Evolutionary conservation across 2,888 invertebrate genomes (phyloP), one percentile per base, ranked within the genome.

Genomic region (Marronus borbonicus): DNA sequence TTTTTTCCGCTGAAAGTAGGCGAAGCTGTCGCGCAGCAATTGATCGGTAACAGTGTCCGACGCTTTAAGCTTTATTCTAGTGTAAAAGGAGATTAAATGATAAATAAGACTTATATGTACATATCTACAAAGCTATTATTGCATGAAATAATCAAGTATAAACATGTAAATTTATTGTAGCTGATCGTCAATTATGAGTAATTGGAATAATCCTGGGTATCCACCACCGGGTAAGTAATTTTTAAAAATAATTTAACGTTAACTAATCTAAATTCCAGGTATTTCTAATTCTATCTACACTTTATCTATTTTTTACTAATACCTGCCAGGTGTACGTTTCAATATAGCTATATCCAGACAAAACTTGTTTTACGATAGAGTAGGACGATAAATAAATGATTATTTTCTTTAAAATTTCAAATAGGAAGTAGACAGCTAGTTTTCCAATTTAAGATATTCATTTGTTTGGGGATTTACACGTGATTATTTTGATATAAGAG

Each of bases 171-270:
- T 72, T 74, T 74, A 39, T 74, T 74, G 49, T 74, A 74, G 55
- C 44, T 20, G 72, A 74, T 60, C 24, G 60, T 44, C 14, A 39
- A 74, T 17, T 20, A 74, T 74, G 72, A 74, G 72, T 60, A 74
- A 74, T 44, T 74, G 72, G 72, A 74, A 74, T 74, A 74, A 74
- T 28, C 72, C 79, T 55, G 81, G 82, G n/a, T 84, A 84, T 76
- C 85, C 86, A n/a, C 84, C 84, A 66, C 83, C 84, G 68, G 83
- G 82, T 65, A 83, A 74, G 72, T 68, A 7, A 4, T 65, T 5
- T 65, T 39, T 17, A n/a, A n/a, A 60, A 24, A 36, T 44, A 44
- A 24, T 24, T 24, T 24, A 24, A 24, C 2, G 2, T 24, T 24
- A 24, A 24, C 2, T 1, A 2, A 17, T 17, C 17, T 17, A 1